These are phyloP conservation scores for Umimayanthus kanabou DNA, from an alignment of 92 coral and sea anemone genomes.

Conservation along the genomic window DNA sequence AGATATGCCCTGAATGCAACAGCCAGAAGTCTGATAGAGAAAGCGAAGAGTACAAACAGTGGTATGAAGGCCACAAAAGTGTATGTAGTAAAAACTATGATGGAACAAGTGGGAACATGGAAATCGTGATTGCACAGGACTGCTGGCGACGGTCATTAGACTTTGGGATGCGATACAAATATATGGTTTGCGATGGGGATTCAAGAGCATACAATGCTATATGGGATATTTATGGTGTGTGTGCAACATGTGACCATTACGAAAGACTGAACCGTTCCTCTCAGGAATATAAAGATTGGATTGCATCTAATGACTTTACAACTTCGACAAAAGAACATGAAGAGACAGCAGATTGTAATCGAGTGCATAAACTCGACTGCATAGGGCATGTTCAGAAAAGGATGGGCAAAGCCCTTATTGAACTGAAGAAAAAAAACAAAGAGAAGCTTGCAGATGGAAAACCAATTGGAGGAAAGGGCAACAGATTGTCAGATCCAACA, in stretches of 20 bases:
- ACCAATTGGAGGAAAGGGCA: not conserved
- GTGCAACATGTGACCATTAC: slow-evolving; percentile 37
- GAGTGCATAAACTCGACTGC: slow-evolving; percentile 34
- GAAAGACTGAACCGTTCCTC: slow-evolving; percentile 19
- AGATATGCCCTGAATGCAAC: not conserved
- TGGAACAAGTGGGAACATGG: slow-evolving; percentile 25
- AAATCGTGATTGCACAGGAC: not conserved
- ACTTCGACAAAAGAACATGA: no score
- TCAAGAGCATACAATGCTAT: slow-evolving; percentile 12
- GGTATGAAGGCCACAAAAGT: not conserved
- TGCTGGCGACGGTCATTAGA: not conserved
- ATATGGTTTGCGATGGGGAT: slow-evolving; percentile 47
- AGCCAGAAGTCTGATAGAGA: not conserved
- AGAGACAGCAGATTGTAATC: not conserved
- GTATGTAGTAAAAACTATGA: not conserved
- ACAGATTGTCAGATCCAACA: not conserved
- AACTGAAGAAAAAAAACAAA: not conserved
- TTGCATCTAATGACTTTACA: not conserved
- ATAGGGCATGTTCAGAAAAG: slow-evolving; percentile 29
- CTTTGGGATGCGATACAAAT: slow-evolving; percentile 22
- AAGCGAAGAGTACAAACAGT: not conserved
- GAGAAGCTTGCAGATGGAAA: not conserved
- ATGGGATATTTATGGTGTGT: slow-evolving; percentile 42
- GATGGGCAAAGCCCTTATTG: not conserved
- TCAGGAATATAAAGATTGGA: slow-evolving; percentile 7